These are phyloP conservation scores for Trachops cirrhosus DNA, from an alignment of 2,797 vertebrate genomes.

Conservation along the genomic window DNA sequence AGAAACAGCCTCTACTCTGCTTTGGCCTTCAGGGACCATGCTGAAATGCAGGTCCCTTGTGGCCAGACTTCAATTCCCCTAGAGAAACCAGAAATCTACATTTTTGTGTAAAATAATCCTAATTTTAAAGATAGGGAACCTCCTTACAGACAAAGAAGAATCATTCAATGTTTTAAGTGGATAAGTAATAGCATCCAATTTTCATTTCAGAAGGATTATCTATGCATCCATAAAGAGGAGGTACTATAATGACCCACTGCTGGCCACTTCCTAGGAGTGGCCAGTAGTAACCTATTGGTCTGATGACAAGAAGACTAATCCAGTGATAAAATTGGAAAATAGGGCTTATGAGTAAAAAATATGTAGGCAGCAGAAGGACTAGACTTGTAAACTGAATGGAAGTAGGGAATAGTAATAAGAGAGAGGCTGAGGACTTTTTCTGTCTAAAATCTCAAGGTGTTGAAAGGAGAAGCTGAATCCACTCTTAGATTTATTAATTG, in stretches of 20 bases:
- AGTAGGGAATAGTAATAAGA: background rate
- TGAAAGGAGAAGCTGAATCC: background rate
- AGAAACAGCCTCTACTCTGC: background rate
- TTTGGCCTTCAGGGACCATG: background rate
- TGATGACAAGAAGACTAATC: background rate
- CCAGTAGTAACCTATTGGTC: background rate
- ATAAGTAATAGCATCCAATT: background rate
- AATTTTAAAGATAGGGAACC: background rate
- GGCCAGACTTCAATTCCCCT: background rate
- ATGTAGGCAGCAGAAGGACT: background rate
- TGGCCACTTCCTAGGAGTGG: background rate
- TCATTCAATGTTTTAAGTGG: background rate
- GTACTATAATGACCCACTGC: background rate
- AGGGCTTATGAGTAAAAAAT: background rate
- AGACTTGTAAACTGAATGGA: background rate
- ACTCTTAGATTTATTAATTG: background rate
- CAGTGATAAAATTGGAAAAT: background rate
- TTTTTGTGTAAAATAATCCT: background rate
- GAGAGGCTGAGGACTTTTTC: background rate
- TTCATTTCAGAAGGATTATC: background rate
- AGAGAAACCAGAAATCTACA: background rate
- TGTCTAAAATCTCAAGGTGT: background rate
- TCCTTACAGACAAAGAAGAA: background rate
- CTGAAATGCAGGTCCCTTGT: background rate
- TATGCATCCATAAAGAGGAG: background rate